Evolutionary conservation across 1,140 invertebrate species (phyloP), one percentile per base, ranked within the genome.

Genomic region (Anoplophora glabripennis): DNA sequence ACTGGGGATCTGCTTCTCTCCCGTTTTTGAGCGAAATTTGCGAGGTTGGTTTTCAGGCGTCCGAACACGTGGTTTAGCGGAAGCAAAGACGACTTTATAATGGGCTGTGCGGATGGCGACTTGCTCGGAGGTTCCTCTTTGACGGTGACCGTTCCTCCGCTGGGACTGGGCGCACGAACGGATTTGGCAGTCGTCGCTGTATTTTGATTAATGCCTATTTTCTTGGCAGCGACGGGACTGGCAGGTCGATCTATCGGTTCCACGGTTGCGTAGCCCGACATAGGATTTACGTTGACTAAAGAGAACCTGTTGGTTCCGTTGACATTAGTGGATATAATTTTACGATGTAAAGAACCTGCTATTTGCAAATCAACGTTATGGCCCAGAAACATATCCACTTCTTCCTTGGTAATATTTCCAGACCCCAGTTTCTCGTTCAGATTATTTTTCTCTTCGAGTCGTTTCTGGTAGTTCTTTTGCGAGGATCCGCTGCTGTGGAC

Each of bases 21-120:
- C 17, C 51, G 63, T 35, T 53, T 65, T 11, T 53, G 42, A n/a
- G 59, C 80, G 17, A 77, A 70, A 64, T 81, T 76, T 35, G 80
- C 80, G 44, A 86, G 68, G 35, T 84, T 84, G 28, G 80, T 82
- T 74, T 84, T 84, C 33, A 86, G 71, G 76, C 80, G 83, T 54
- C 83, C 85, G 64, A 86, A 80, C 73, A 87, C 78, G 69, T 79
- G 84, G 63, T 84, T 84, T 36, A 79, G 79, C 7, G 80, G 83
- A 61, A 82, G 74, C 42, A 81, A 64, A 41, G 77, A 76, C 18
- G 77, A 71, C 69, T 81, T 83, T 41, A 77, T 70, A 18, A 71
- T 67, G n/a, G 72, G 75, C 48, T 75, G 71, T 37, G 69, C 58
- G 63, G 73, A 69, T 57, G 58, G 71, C 57, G 66, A 61, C 55